Evolutionary conservation across 2,113 vertebrate species (phyloP), one percentile per base, ranked within the genome.

Genomic region (Stercorarius parasiticus): DNA sequence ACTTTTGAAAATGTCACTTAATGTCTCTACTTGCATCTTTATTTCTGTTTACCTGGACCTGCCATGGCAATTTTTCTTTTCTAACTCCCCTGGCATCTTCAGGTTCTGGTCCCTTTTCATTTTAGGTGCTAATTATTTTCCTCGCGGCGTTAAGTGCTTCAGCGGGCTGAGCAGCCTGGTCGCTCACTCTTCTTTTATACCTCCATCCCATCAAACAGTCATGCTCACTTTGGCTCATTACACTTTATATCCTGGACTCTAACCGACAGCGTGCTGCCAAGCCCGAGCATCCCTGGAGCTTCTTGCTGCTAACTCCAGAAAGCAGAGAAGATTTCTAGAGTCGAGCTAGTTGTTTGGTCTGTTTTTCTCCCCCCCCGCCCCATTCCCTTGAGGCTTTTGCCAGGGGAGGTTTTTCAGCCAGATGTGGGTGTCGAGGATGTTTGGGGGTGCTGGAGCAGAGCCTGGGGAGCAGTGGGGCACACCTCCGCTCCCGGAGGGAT

Each of bases 71-170:
- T 19, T 59, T 92, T 40, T 50, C 50, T 43, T 70, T 78, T 42
- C 64, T 30, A 13, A 42, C 38, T 81, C 19, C 66, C n/a, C 82
- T 11, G 10, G n/a, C 76, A 45, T n/a, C 67, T 86, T 86, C 79
- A 61, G 30, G 42, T 62, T 77, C 42, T 61, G 56, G 10, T 65
- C 21, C 42, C 38, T 71, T 82, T 62, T 95, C 69, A 56, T 36
- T 81, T 43, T 20, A 92, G 90, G 80, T 85, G 88, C 69, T 80
- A 91, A 85, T 87, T 80, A 52, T 89, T 90, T 89, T 47, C 55
- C 74, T 91, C 19, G 6, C 10, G 11, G 15, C 53, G 38, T 40
- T 40, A 47, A 84, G 64, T 27, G 66, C 77, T 94, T 77, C 72
- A 65, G 78, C 2, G 1, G 34, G 42, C 56, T 72, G 67, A 77